Conservation (phyloP, 2,888 invertebrate genomes). For the Ormia ochracea region DNA sequence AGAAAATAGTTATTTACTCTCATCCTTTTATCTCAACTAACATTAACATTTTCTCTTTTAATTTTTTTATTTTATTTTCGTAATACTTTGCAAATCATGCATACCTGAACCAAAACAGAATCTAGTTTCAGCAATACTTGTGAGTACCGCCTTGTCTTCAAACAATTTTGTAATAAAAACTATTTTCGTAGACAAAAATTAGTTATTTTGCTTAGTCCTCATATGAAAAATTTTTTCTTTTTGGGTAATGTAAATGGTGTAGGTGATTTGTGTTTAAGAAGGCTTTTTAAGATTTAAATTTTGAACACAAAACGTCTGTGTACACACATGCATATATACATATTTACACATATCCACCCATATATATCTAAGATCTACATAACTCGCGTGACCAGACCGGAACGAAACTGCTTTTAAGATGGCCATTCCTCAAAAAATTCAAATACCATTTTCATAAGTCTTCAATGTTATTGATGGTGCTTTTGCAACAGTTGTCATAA, state of each 20-base stretch:
- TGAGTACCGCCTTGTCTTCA: constrained; percentile 69
- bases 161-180: constrained; percentile 35
- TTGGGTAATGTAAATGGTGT: constrained; percentile 16
- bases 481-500: no score
- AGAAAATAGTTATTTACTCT: constrained; percentile 35
- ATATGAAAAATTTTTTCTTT: constrained; percentile 38
- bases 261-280: constrained; percentile 28
- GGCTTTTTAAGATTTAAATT: background rate
- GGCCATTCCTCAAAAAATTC: no score
- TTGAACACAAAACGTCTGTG: background rate
- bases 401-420: no score
- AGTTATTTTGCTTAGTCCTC: constrained; percentile 25
- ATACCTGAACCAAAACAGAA: constrained; percentile 70
- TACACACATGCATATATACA: no score
- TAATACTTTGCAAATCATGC: constrained; percentile 42
- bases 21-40: constrained; percentile 49
- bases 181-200: background rate
- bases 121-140: constrained; percentile 76
- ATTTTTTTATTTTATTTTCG: constrained; percentile 63
- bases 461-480: no score
- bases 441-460: no score
- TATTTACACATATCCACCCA: no score
- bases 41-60: constrained; percentile 53
- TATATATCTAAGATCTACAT: no score
- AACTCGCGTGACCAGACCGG: no score